Conservation (phyloP, 30 jellyfish, hydroid and myxozoan genomes). For the Haliclystus octoradiatus region DNA sequence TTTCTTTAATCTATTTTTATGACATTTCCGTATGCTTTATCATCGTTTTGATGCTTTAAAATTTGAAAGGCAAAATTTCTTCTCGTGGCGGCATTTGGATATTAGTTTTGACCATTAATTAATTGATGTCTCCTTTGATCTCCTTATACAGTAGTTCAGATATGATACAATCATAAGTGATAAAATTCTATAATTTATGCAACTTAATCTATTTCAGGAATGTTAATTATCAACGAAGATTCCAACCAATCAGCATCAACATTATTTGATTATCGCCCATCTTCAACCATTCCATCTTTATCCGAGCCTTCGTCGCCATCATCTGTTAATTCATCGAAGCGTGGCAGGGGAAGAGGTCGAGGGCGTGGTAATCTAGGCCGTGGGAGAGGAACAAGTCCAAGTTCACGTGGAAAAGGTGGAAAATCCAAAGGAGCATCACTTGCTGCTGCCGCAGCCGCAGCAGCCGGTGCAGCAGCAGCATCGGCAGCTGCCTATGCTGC, state of each 20-base stretch:
- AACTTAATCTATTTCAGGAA: too few species aligned
- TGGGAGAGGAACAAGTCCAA: slow-evolving; percentile 30
- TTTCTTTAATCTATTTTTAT: too few species aligned
- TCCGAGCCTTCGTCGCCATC: slow-evolving; percentile 31
- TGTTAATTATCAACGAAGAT: slow-evolving; percentile 40
- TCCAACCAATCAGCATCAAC: slow-evolving; percentile 26
- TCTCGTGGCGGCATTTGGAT: too few species aligned
- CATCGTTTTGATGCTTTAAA: too few species aligned
- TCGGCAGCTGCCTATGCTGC: slow-evolving; percentile 98
- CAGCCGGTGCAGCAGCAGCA: slow-evolving; percentile 98
- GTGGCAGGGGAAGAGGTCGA: slow-evolving; percentile 79
- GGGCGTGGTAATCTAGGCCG: slow-evolving; percentile 51
- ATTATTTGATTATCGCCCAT: slow-evolving; percentile 35
- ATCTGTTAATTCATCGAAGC: slow-evolving; percentile 18
- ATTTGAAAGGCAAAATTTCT: too few species aligned
- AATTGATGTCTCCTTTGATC: too few species aligned
- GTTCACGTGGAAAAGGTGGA: slow-evolving; percentile 68
- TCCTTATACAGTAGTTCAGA: too few species aligned
- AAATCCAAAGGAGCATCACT: slow-evolving; percentile 65
- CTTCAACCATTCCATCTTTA: slow-evolving; percentile 48
- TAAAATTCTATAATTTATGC: too few species aligned
- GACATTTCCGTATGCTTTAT: too few species aligned
- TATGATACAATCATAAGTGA: too few species aligned
- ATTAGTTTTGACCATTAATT: too few species aligned
- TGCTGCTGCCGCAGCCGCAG: slow-evolving; percentile 95